phyloP scores from a whole-genome alignment of 2,797 vertebrate species.

The Potorous gilbertii region DNA sequence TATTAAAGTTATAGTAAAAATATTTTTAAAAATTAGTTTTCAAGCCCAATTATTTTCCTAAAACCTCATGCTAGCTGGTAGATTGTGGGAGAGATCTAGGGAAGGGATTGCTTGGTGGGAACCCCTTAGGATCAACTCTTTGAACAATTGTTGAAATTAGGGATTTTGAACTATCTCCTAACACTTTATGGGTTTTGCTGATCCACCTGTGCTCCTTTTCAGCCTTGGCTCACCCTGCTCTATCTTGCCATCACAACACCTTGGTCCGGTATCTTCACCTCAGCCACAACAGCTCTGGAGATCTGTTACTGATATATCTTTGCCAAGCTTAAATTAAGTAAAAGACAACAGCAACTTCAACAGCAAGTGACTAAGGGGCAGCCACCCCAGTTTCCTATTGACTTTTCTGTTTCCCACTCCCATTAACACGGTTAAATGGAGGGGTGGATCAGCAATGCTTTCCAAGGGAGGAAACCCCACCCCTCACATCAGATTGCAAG shows the following conservation, averaged over 20 bases:
- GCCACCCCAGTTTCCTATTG: not conserved
- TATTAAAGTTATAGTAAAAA: not conserved
- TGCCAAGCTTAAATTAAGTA: not conserved
- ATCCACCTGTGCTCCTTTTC: not conserved
- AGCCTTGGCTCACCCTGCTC: not conserved
- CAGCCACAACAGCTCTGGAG: not conserved
- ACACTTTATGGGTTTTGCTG: not conserved
- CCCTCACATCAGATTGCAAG: not conserved
- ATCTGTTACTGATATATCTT: not conserved
- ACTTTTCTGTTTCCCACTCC: not conserved
- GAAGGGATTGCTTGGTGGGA: not conserved
- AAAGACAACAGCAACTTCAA: not conserved
- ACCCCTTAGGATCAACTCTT: not conserved
- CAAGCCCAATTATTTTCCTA: not conserved
- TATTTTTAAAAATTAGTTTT: not conserved
- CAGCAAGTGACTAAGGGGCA: not conserved
- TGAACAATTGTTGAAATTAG: not conserved
- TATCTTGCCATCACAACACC: not conserved
- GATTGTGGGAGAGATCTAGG: not conserved
- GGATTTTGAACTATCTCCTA: not conserved
- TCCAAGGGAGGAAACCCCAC: not conserved
- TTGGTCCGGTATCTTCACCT: not conserved
- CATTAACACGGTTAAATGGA: not conserved
- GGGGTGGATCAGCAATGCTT: not conserved
- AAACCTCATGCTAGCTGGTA: not conserved